These are phyloP conservation scores for Pituophis catenifer DNA, from an alignment of 2,113 vertebrate genomes.

Conservation along the genomic window DNA sequence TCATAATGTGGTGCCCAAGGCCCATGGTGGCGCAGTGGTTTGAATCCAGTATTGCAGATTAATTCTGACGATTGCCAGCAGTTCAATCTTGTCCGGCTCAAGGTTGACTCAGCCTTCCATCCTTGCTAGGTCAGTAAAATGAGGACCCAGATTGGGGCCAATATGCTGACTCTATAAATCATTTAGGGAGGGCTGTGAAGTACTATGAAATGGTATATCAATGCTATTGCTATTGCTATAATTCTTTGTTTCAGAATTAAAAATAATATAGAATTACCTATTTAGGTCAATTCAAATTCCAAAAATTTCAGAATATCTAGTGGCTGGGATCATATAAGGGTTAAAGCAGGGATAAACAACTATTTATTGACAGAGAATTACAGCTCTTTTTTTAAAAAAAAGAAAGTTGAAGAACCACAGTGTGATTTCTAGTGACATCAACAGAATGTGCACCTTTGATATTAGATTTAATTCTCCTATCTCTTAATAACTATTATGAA, in stretches of 20 bases:
- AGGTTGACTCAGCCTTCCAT: too few species aligned
- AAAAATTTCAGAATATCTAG: background rate
- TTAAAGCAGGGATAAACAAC: background rate
- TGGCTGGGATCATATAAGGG: background rate
- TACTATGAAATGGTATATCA: background rate
- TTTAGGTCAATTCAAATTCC: background rate
- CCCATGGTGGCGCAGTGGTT: too few species aligned
- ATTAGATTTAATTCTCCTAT: background rate
- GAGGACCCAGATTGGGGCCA: too few species aligned
- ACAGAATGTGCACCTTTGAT: background rate
- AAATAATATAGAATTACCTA: background rate
- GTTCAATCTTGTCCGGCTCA: too few species aligned
- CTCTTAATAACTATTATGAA: background rate
- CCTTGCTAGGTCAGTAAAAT: too few species aligned
- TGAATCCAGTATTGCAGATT: too few species aligned
- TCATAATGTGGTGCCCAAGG: background rate
- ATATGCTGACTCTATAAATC: too few species aligned
- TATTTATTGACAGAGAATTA: background rate
- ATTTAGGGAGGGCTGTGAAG: too few species aligned
- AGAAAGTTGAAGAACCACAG: background rate
- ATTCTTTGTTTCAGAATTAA: background rate
- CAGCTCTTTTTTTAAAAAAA: background rate
- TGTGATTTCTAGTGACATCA: background rate
- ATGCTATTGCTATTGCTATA: background rate
- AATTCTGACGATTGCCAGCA: too few species aligned